A percentile compares a stretch with the other conserved stretches of the same genome.
These are phyloP conservation scores for Typhlichthys eigenmanni DNA, from an alignment of 2,797 vertebrate species.

Conservation along the genomic window DNA sequence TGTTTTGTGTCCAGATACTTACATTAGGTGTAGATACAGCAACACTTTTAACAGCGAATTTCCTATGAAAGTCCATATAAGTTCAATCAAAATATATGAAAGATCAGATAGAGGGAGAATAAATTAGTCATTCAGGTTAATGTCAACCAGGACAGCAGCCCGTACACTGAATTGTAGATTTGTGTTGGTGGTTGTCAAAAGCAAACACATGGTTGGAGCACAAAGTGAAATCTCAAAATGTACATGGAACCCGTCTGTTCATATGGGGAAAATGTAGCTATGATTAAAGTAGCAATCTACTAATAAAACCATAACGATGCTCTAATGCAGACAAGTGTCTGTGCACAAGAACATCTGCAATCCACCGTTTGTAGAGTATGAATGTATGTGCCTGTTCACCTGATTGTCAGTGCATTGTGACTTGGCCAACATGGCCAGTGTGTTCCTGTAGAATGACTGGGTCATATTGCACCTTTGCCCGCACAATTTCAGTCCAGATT, in stretches of 20 bases:
- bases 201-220: no score
- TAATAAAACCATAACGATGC: not conserved
- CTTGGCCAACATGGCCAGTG: constrained; percentile 33
- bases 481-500: constrained; percentile 75
- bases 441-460: constrained; percentile 59
- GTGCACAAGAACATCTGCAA: constrained; percentile 16
- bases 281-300: not conserved
- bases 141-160: not conserved
- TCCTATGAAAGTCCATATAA: constrained; percentile 15
- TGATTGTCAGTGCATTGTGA: constrained; percentile 83
- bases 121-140: constrained; percentile 1
- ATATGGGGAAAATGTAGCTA: not conserved
- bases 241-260: not conserved
- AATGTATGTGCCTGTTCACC: constrained; percentile 54
- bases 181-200: no score
- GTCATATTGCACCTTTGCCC: constrained; percentile 84
- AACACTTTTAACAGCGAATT: constrained; percentile 28
- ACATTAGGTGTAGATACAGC: constrained; percentile 24
- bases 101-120: constrained; percentile 32
- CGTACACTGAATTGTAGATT: not conserved
- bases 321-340: no score
- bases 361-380: constrained; percentile 19
- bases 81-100: constrained; percentile 34
- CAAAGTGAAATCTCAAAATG: not conserved
- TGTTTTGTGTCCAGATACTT: constrained; percentile 4